phyloP scores from a whole-genome alignment of 30 jellyfish, hydroid and myxozoan species.

The Rhopilema esculentum region DNA sequence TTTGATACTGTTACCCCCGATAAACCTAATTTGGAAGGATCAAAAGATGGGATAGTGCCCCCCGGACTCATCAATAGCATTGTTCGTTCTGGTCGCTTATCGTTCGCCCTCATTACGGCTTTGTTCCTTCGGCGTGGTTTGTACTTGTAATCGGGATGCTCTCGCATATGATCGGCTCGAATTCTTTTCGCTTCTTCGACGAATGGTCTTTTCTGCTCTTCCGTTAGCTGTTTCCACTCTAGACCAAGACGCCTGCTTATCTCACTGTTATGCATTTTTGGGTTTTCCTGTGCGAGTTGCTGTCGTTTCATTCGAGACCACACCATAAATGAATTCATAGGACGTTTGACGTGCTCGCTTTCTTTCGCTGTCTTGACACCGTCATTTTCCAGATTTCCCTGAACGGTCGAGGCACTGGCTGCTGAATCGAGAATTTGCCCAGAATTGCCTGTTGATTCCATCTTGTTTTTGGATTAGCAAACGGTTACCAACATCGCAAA shows the following conservation, averaged over 20 bases:
- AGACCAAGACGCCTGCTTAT: constrained; percentile 95
- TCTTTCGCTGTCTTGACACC: constrained; percentile 40
- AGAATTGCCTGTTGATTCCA: constrained; percentile 50
- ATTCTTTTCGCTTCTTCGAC: constrained; percentile 96
- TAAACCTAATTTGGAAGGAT: constrained; percentile 76
- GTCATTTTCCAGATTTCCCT: constrained; percentile 19
- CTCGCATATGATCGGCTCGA: constrained; percentile 93
- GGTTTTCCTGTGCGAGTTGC: constrained; percentile 89
- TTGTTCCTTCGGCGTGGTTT: constrained; percentile 90
- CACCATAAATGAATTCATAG: constrained; percentile 99
- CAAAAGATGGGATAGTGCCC: constrained; percentile 80
- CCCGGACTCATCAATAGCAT: constrained; percentile 84
- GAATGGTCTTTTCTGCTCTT: constrained; percentile 85
- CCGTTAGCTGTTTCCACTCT: constrained; percentile 91
- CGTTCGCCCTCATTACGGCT: constrained; percentile 62
- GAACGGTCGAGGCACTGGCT: constrained; percentile 10
- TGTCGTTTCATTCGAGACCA: constrained; percentile 94
- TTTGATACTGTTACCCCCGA: constrained; percentile 71
- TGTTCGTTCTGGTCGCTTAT: constrained; percentile 64
- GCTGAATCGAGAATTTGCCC: constrained; percentile 37
- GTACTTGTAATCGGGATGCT: constrained; percentile 95
- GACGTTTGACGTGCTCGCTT: constrained; percentile 81
- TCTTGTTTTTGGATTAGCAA: constrained; percentile 56
- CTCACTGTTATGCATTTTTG: constrained; percentile 97
- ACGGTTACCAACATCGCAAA: constrained; percentile 66